phyloP scores from a whole-genome alignment of 2,113 vertebrate genomes.

The Lonchura striata region DNA sequence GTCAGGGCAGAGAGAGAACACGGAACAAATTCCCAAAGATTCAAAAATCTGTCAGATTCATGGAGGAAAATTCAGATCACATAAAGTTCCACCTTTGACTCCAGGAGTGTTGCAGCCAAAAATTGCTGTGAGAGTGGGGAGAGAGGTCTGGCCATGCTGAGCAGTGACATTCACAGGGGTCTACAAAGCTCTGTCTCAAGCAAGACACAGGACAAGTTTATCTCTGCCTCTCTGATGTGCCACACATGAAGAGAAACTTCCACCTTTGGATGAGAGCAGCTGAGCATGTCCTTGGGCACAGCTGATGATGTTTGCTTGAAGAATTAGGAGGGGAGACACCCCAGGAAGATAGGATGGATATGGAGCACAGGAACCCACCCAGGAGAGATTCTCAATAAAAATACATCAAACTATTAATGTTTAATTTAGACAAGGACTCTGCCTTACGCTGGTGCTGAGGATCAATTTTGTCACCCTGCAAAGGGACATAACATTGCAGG shows the following conservation, averaged over 20 bases:
- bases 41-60: background rate
- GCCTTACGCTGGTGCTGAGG: background rate
- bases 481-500: background rate
- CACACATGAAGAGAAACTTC: background rate
- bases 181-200: background rate
- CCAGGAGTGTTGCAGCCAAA: background rate
- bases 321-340: background rate
- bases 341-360: background rate
- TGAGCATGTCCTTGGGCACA: background rate
- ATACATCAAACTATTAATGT: accelerated
- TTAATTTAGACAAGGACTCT: background rate
- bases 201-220: accelerated
- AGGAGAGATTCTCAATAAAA: background rate
- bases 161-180: background rate
- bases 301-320: background rate
- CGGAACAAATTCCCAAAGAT: background rate
- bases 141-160: background rate
- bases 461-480: background rate
- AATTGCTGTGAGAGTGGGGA: background rate
- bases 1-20: background rate
- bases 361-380: background rate
- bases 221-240: background rate
- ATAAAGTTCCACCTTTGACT: background rate
- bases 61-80: background rate
- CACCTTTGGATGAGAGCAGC: background rate